phyloP scores from a whole-genome alignment of 2,888 invertebrate species.

The Harpagoxenus sublaevis region DNA sequence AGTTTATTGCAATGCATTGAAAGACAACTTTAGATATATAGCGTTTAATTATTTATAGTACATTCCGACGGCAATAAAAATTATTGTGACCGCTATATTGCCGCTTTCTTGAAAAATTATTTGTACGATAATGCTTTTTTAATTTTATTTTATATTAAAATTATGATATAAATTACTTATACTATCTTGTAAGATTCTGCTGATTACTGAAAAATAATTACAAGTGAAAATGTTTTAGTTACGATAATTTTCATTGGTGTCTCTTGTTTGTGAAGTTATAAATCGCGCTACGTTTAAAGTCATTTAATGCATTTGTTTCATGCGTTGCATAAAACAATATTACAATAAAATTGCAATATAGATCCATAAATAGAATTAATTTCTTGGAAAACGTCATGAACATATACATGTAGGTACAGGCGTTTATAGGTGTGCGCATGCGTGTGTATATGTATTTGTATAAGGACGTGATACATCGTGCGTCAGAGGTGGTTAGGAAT shows the following conservation, averaged over 20 bases:
- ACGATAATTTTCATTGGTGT: background rate
- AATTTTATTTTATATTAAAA: background rate
- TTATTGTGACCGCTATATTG: background rate
- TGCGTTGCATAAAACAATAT: background rate
- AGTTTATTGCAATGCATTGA: background rate
- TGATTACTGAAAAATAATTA: background rate
- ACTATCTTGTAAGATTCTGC: background rate
- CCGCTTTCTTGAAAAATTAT: background rate
- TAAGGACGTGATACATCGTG: slow-evolving; percentile 59
- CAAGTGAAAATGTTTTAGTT: background rate
- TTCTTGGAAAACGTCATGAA: background rate
- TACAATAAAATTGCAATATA: background rate
- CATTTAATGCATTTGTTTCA: no score
- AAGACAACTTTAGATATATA: background rate
- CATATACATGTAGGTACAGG: background rate
- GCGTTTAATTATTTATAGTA: background rate
- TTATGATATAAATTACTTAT: background rate
- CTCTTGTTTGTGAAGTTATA: background rate
- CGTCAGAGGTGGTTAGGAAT: slow-evolving; percentile 75
- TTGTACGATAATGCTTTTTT: background rate
- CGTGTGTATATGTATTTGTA: background rate
- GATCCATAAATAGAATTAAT: background rate
- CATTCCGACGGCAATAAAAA: background rate
- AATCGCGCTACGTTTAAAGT: background rate
- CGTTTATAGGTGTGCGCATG: background rate